These are phyloP conservation scores for Artibeus lituratus DNA, from an alignment of 2,797 vertebrate genomes.

Conservation along the genomic window DNA sequence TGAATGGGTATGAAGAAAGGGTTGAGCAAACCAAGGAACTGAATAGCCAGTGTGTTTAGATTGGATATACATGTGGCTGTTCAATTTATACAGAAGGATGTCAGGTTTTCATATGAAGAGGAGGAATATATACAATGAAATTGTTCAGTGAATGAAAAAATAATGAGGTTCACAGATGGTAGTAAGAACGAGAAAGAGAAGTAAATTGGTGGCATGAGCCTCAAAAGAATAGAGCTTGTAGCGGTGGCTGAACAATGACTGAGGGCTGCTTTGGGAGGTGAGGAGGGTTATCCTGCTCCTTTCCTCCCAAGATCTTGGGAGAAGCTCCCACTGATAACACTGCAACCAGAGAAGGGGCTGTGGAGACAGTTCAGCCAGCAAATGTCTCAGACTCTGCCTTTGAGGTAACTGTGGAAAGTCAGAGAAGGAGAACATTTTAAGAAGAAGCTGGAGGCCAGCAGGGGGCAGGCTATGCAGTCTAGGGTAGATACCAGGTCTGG, in stretches of 20 bases:
- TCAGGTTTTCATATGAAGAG: not conserved
- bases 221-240: not conserved
- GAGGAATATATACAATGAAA: not conserved
- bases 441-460: not conserved
- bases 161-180: not conserved
- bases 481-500: not conserved
- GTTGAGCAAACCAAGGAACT: not conserved
- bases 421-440: not conserved
- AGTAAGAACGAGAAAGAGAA: not conserved
- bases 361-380: not conserved
- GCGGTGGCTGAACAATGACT: not conserved
- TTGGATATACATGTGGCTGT: rapidly evolving
- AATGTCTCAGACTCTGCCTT: not conserved
- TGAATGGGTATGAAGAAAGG: not conserved
- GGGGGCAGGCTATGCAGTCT: not conserved
- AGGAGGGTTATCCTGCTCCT: not conserved
- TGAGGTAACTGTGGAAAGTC: not conserved
- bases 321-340: not conserved
- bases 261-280: not conserved
- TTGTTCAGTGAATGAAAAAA: not conserved
- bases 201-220: not conserved
- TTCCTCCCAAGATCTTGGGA: not conserved
- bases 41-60: not conserved
- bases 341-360: not conserved
- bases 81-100: not conserved